A percentile compares a stretch with the other conserved stretches of the same genome.
Conservation (phyloP, 2,888 invertebrate species). For the Caenorhabditis sp. region DNA sequence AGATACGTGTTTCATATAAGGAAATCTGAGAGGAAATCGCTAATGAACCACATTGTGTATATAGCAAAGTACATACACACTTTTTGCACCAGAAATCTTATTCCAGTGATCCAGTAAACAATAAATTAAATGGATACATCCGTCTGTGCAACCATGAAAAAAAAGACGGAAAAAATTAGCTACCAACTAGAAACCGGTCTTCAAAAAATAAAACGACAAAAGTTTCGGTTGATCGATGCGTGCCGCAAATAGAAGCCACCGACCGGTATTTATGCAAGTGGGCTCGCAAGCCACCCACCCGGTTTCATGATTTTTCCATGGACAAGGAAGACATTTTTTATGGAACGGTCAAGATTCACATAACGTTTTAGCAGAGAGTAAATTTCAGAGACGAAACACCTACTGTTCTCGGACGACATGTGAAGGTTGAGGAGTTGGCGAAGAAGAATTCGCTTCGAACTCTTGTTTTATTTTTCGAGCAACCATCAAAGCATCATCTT, state of each 20-base stretch:
- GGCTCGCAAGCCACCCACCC: constrained; percentile 45
- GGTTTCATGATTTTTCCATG: constrained; percentile 27
- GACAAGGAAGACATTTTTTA: background rate
- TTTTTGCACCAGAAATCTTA: background rate
- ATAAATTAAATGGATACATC: background rate
- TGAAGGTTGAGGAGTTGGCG: constrained; percentile 23
- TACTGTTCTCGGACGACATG: constrained; percentile 42
- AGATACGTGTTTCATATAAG: no score
- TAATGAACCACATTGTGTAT: background rate
- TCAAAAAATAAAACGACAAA: constrained; percentile 43
- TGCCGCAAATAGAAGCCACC: constrained; percentile 57
- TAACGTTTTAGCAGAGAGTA: background rate
- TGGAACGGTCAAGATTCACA: background rate
- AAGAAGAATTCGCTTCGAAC: constrained; percentile 50
- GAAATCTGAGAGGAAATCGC: background rate
- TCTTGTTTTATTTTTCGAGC: constrained; percentile 71
- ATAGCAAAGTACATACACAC: background rate
- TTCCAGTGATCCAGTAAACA: no score
- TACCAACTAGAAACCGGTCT: constrained; percentile 47
- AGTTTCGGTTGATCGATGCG: constrained; percentile 44
- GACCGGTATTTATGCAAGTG: constrained; percentile 57
- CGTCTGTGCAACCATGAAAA: background rate
- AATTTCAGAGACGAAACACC: constrained; percentile 1
- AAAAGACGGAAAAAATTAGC: background rate
- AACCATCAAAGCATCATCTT: constrained; percentile 69